phyloP scores from a whole-genome alignment of 2,113 vertebrate species.

The Emydocephalus ijimae region DNA sequence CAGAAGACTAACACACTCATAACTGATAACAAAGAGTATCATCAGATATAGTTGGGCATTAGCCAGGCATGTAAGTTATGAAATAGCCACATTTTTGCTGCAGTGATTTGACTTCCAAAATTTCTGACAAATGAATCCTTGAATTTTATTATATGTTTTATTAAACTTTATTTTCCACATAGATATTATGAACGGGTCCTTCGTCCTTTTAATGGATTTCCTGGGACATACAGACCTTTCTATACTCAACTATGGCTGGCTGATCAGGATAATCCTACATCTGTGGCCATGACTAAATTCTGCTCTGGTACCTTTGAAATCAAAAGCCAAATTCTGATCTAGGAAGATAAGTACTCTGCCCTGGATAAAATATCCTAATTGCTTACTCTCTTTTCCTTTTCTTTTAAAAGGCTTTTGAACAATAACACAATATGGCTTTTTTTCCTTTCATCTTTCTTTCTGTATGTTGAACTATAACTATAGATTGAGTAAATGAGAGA shows the following conservation, averaged over 20 bases:
- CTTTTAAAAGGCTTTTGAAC: not conserved
- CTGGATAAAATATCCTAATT: not conserved
- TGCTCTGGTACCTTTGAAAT: not conserved
- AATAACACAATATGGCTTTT: not conserved
- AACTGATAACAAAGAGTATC: not conserved
- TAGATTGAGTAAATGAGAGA: not conserved
- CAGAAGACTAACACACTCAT: not conserved
- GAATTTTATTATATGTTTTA: not conserved
- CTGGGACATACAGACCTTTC: too few species aligned
- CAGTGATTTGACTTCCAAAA: not conserved
- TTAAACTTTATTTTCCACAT: not conserved
- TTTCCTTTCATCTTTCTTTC: not conserved
- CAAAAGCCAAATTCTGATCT: not conserved
- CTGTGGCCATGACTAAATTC: too few species aligned
- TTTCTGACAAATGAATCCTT: not conserved
- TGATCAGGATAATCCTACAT: too few species aligned
- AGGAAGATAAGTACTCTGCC: not conserved
- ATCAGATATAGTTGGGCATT: not conserved
- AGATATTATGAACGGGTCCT: not conserved
- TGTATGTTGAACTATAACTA: not conserved
- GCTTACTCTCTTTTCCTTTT: not conserved
- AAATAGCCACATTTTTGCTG: not conserved
- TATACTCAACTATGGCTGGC: too few species aligned
- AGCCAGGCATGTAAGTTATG: not conserved
- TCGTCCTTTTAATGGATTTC: too few species aligned